These are phyloP conservation scores for Noctua pronuba DNA, from an alignment of 2,888 invertebrate genomes.

Conservation along the genomic window DNA sequence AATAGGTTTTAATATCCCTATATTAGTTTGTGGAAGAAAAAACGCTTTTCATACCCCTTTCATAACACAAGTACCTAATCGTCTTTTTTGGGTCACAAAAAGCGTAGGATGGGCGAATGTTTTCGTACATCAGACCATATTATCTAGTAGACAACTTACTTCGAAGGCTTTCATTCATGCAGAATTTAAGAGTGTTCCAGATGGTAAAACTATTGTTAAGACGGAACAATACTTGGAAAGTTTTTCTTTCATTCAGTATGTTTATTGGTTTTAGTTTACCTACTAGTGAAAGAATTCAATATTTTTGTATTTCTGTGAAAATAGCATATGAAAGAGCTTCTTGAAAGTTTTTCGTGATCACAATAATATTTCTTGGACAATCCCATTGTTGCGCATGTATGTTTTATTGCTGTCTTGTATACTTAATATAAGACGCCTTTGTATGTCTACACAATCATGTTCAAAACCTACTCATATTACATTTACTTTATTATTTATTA, in stretches of 20 bases:
- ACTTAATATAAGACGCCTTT: not conserved
- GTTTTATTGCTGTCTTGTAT: not conserved
- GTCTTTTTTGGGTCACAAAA: not conserved
- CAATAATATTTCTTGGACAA: not conserved
- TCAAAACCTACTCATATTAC: too few species aligned
- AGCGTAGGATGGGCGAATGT: not conserved
- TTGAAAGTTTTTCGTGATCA: not conserved
- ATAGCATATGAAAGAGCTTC: not conserved
- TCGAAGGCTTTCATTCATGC: not conserved
- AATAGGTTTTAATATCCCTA: conserved; percentile 21
- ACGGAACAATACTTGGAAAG: not conserved
- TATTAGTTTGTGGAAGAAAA: conserved; percentile 15
- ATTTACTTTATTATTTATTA: too few species aligned
- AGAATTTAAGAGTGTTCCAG: not conserved
- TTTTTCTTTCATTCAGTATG: not conserved
- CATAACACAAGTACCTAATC: not conserved
- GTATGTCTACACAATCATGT: too few species aligned
- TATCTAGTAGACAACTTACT: not conserved
- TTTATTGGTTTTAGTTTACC: not conserved
- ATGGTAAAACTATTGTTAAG: conserved; percentile 7
- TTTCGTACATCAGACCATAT: conserved; percentile 1
- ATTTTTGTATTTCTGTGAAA: not conserved
- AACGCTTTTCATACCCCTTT: not conserved
- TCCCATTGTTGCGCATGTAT: not conserved
- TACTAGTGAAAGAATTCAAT: not conserved